Percentiles rank a stretch among this genome's conserved stretches.
Evolutionary conservation across 2,888 invertebrate genomes (phyloP).

Genomic region (Sabatieria punctata): DNA sequence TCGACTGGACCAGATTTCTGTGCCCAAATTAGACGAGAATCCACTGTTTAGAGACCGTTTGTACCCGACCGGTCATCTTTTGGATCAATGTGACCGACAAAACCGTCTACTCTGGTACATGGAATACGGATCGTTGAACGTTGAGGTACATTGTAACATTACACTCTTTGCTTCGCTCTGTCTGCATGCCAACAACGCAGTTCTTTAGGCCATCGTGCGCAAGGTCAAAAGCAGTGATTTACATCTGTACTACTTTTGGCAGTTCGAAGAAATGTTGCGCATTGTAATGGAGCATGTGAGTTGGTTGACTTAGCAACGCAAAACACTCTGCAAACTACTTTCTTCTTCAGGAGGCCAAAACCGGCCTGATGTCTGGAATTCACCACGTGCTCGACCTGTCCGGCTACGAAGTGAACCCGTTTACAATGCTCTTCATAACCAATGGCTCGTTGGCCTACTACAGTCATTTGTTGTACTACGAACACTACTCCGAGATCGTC

Average conservation of each 20-base stretch:
- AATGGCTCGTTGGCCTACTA: conserved; percentile 28
- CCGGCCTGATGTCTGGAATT: conserved; percentile 14
- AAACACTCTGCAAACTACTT: neutral
- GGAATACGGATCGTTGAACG: conserved; percentile 26
- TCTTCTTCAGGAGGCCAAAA: conserved; percentile 19
- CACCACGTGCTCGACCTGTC: neutral
- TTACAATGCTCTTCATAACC: conserved; percentile 27
- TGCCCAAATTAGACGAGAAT: conserved; percentile 24
- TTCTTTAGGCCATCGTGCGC: conserved; percentile 23
- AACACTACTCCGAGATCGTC: conserved; percentile 25
- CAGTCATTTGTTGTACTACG: conserved; percentile 28
- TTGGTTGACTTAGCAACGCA: neutral
- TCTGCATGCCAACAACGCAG: neutral
- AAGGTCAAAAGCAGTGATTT: conserved; percentile 22
- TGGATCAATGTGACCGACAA: conserved; percentile 14
- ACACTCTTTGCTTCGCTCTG: neutral
- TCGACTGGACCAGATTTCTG: conserved; percentile 3
- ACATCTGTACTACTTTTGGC: conserved; percentile 26
- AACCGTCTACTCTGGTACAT: conserved; percentile 29
- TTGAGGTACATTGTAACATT: conserved; percentile 17
- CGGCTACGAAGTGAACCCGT: conserved; percentile 26
- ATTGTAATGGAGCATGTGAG: conserved; percentile 22
- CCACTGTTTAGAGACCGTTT: conserved; percentile 20
- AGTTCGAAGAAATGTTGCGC: conserved; percentile 27
- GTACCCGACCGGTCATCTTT: conserved; percentile 23